Evolutionary conservation across 2,888 invertebrate species (phyloP).

Genomic region (Conchocele bisecta): DNA sequence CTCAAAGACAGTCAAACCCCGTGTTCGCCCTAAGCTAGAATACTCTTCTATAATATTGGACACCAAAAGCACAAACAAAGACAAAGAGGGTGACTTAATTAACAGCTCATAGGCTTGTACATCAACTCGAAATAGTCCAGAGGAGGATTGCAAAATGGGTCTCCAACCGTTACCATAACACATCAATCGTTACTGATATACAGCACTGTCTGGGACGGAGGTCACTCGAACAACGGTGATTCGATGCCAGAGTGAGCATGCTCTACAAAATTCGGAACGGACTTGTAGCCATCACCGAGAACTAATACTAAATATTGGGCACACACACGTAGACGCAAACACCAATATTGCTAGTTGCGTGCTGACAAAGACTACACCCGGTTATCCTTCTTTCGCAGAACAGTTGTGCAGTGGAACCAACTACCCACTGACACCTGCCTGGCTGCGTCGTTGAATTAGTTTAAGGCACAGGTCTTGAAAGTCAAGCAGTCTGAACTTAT

Average conservation of each 20-base stretch:
- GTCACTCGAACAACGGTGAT: background rate
- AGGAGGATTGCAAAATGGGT: slow-evolving; percentile 4
- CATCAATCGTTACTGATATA: background rate
- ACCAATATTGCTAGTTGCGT: slow-evolving; percentile 6
- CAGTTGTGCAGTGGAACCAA: slow-evolving; percentile 6
- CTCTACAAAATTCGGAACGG: background rate
- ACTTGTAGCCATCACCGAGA: slow-evolving; percentile 2
- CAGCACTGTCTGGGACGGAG: background rate
- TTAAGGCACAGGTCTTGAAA: background rate
- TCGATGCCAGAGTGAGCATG: background rate
- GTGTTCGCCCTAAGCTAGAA: slow-evolving; percentile 2
- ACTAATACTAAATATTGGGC: background rate
- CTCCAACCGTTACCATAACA: background rate
- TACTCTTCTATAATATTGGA: background rate
- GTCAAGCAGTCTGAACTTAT: slow-evolving; percentile 2
- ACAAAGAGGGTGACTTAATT: background rate
- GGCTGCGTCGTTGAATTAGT: background rate
- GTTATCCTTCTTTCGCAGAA: slow-evolving; percentile 8
- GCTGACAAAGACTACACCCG: slow-evolving; percentile 7
- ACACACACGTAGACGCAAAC: background rate
- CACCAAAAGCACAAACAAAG: background rate
- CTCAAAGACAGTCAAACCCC: background rate
- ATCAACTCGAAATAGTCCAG: background rate
- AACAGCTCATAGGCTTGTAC: background rate
- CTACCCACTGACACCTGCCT: background rate